Evolutionary conservation across 2,797 vertebrate genomes (phyloP), one percentile per base, ranked within the genome.

Genomic region (Sarcoramphus papa): DNA sequence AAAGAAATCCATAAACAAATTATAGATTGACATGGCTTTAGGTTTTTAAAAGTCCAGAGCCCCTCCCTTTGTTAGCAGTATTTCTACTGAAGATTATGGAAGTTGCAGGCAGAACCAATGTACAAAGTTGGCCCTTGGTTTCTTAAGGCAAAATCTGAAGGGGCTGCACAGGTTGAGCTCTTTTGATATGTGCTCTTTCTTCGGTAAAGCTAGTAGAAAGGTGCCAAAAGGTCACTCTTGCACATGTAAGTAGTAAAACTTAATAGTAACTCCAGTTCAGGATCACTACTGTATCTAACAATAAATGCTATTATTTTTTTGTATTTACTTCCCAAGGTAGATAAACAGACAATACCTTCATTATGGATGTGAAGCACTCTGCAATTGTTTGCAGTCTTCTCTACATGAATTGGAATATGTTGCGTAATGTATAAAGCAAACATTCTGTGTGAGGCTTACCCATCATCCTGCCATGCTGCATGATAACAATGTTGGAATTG

Each of bases 381-480:
- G 20, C 50, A 78, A 75, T 10, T 65, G 62, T 91, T 94, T 86
- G 57, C 59, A 75, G 27, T 23, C 62, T 85, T 70, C 74, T 59
- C 54, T 79, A 89, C 20, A 13, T 14, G 33, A 94, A 72, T 31
- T 24, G 62, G 30, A 91, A 56, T 54, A 94, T 2, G 9, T 13
- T 65, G 53, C 8, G 2, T 23, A 93, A 93, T 27, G 28, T 73
- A 78, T 79, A 93, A 96, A 93, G 75, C 69, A 85, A 69, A 96
- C 24, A 59, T 65, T 87, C 43, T 85, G 47, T 63, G 69, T 30
- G 67, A 93, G 74, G 96, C 99, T 98, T 97, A 99, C 99, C 99
- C 94, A 99, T 98, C 69, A 98, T 98, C 76, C 98, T 98, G 96
- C 98, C 98, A 80, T 98, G 99, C 91, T 98, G 98, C 97, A 98